Base-by-base conservation (phyloP, 2,888 invertebrate genomes). In the Polylopha cassiicola region DNA sequence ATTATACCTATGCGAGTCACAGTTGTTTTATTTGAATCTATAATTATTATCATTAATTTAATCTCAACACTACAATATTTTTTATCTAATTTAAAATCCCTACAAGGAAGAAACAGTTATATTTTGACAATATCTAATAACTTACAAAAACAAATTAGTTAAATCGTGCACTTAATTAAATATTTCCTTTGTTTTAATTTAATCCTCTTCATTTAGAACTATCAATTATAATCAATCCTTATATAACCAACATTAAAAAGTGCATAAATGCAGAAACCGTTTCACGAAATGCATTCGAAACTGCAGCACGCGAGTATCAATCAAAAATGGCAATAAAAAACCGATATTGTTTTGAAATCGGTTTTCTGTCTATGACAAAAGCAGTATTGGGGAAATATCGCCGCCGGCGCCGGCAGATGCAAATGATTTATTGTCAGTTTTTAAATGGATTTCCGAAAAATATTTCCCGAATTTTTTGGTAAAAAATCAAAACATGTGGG, bases 391-490 rank as follows among this genome's bases (percentile, higher is more conserved):
- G 51, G 56, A 65, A 60, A 55, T 65, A 65, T 57, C 57, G 53
- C 65, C 58, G 55, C 61, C 62, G 47, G 58, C 55, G 37, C 42
- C 46, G 61, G 70, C 82, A 82, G 79, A 79, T 84, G 82, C 58
- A 55, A 53, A 73, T 82, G 82, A 85, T 82, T 81, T 77, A 85
- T 79, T 64, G 63, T 59, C 50, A 53, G 53, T 62, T 72, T 76
- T 75, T 78, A 80, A 84, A 81, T 80, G 79, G 78, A 68, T 78
- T 81, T 82, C 64, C 74, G 59, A 80, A 79, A 78, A 72, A 73
- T 74, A 66, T 69, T 65, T 57, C 51, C 64, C 53, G 65, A 53
- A 60, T 64, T 67, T 69, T 70, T 64, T 51, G 42, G 52, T 44
- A 32, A 48, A 76, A 79, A 74, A 73, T 67, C 65, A 71, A 70